Percentiles rank a stretch among this genome's conserved stretches.
These are phyloP conservation scores for Dynastes grantii DNA, from an alignment of 2,888 invertebrate species.

Conservation along the genomic window DNA sequence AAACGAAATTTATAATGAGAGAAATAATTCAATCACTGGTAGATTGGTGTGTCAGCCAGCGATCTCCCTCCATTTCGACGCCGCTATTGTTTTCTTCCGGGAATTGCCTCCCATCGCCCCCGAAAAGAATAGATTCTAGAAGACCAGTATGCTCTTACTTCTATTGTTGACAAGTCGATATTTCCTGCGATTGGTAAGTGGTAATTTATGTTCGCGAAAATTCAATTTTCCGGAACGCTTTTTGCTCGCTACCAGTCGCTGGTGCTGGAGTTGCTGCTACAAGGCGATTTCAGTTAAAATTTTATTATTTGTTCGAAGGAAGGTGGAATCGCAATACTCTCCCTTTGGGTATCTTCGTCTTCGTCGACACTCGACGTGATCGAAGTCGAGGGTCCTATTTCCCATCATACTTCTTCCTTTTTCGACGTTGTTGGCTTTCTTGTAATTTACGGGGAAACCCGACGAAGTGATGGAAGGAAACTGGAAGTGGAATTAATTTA, in stretches of 20 bases:
- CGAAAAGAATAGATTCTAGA: slow-evolving; percentile 19
- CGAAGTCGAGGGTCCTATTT: no score
- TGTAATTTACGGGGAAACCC: no score
- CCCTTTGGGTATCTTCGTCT: not conserved
- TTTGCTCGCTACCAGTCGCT: slow-evolving; percentile 5
- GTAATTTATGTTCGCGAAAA: slow-evolving; percentile 48
- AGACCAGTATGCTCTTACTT: slow-evolving; percentile 23
- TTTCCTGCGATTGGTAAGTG: slow-evolving; percentile 46
- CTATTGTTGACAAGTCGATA: slow-evolving; percentile 48
- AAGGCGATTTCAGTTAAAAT: slow-evolving; percentile 31
- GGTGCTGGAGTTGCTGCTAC: not conserved
- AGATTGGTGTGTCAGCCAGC: slow-evolving; percentile 28
- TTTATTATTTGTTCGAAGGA: slow-evolving; percentile 24
- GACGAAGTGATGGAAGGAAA: no score
- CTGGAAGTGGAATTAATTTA: no score
- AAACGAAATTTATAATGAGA: slow-evolving; percentile 38
- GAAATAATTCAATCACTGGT: slow-evolving; percentile 28
- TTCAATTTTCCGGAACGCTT: slow-evolving; percentile 45
- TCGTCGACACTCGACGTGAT: slow-evolving; percentile 6
- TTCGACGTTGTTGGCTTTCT: no score
- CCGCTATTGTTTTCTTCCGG: slow-evolving; percentile 27
- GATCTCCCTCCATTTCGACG: not conserved
- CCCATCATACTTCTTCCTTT: no score
- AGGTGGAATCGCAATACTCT: slow-evolving; percentile 11
- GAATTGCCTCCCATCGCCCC: not conserved